phyloP scores from a whole-genome alignment of 2,797 vertebrate species.

The Anguilla obscura region DNA sequence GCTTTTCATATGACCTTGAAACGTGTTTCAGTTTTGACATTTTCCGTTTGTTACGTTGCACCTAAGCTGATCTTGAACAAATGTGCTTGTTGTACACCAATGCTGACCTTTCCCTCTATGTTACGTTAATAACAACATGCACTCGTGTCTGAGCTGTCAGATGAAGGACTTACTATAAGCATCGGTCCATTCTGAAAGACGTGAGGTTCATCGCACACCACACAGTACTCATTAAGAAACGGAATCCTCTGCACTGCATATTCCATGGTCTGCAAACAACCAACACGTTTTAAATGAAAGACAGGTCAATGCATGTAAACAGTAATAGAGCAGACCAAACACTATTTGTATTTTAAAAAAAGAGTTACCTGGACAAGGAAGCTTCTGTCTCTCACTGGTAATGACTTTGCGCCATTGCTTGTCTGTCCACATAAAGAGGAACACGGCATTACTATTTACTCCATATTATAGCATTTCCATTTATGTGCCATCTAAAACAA shows the following conservation, averaged over 20 bases:
- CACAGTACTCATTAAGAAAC: constrained; percentile 88
- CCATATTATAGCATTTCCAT: constrained; percentile 28
- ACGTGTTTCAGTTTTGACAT: neutral
- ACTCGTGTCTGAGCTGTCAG: neutral
- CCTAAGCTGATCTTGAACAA: neutral
- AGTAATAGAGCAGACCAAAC: neutral
- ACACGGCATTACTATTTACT: constrained; percentile 37
- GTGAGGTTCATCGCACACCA: constrained; percentile 88
- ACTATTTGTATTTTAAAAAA: constrained; percentile 10
- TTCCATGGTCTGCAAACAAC: constrained; percentile 79
- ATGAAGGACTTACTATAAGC: constrained; percentile 78
- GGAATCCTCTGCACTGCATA: constrained; percentile 88
- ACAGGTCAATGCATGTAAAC: neutral
- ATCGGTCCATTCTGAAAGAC: constrained; percentile 90
- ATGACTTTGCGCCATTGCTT: constrained; percentile 81
- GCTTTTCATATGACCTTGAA: too few species aligned
- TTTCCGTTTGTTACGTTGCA: neutral
- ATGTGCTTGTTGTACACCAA: neutral
- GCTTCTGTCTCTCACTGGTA: constrained; percentile 78
- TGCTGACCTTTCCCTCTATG: neutral
- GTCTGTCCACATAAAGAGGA: constrained; percentile 66
- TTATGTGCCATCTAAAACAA: too few species aligned
- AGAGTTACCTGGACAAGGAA: constrained; percentile 85
- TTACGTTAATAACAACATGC: neutral
- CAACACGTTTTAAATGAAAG: constrained; percentile 21